Base-by-base conservation (phyloP, 2,888 invertebrate genomes). In the Andrena trimmerana region DNA sequence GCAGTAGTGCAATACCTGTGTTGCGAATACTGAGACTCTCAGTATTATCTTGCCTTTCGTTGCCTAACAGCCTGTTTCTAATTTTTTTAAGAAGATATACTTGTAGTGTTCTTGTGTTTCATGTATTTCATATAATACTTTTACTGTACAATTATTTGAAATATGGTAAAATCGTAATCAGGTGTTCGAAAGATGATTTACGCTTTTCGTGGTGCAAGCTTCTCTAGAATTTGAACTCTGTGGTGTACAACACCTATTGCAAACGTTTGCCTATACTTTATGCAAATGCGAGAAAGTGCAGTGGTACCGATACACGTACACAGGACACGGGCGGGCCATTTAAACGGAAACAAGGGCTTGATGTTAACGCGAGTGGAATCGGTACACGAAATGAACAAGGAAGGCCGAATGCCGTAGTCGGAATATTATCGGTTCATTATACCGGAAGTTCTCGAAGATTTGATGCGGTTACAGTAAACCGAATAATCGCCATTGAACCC, bases 371-470 rank as follows among this genome's bases (percentile, higher is more conserved):
- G 78, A 57, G 73, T 76, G 62, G 59, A 76, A 80, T 79, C 78
- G 65, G 78, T 74, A 27, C 69, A 10, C 27, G 78, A 31, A 73
- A 77, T 60, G 75, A 75, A 52, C 59, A 50, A 57, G 20, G 54
- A 63, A 31, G 27, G 33, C 24, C 42, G 33, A 70, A 71, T 69
- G 63, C 42, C 62, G 29, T 57, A 78, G 71, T 74, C 80, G 54
- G 87, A 87, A 87, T 85, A 87, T 87, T 85, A 87, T 85, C 87
- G 87, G 81, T 85, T 87, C 75, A 85, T 87, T 87, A 87, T 85
- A 76, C 66, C 33, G 67, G 57, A 84, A 84, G 78, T 85, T 78
- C 81, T 65, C 79, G 54, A 65, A 80, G 66, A 78, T 67, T 74
- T 70, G 50, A 67, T 50, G 62, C 59, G 78, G 81, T 78, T 78